A percentile compares a stretch with the other conserved stretches of the same genome.
These are phyloP conservation scores for Plebejus melissa DNA, from an alignment of 2,888 invertebrate genomes.

Conservation along the genomic window DNA sequence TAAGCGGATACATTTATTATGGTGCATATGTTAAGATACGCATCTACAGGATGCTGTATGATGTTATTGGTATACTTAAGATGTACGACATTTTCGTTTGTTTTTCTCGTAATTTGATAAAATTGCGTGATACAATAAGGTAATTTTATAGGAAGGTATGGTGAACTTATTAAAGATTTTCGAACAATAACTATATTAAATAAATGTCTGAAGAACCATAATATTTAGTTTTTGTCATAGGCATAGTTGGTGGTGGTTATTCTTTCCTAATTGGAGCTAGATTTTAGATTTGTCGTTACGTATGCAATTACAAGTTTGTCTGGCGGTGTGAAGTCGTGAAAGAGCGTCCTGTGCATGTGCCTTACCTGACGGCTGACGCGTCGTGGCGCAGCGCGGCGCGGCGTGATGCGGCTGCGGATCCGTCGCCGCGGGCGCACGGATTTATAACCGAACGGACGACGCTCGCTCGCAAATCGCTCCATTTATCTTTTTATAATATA, in stretches of 20 bases:
- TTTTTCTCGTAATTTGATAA: not conserved
- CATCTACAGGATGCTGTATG: constrained; percentile 39
- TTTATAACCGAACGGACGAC: constrained; percentile 22
- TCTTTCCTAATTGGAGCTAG: no score
- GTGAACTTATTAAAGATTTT: no score
- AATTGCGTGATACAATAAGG: not conserved
- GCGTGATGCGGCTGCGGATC: constrained; percentile 36
- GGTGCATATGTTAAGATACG: constrained; percentile 62
- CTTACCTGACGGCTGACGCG: not conserved
- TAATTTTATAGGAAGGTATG: no score
- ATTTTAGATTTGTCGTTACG: no score
- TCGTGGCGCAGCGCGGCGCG: not conserved
- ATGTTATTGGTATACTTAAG: constrained; percentile 25
- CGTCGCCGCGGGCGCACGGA: constrained; percentile 42
- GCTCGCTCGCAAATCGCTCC: constrained; percentile 15
- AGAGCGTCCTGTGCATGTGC: not conserved
- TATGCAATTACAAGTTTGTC: not conserved
- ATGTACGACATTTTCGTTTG: constrained; percentile 13
- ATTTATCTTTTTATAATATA: constrained; percentile 20
- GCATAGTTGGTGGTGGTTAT: no score
- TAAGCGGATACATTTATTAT: constrained; percentile 78
- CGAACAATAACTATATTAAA: no score
- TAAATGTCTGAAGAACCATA: no score
- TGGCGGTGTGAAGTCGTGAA: not conserved
- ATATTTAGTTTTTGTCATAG: no score